These are phyloP conservation scores for Rhopalosiphum nymphaeae DNA, from an alignment of 2,888 invertebrate genomes.

Conservation along the genomic window DNA sequence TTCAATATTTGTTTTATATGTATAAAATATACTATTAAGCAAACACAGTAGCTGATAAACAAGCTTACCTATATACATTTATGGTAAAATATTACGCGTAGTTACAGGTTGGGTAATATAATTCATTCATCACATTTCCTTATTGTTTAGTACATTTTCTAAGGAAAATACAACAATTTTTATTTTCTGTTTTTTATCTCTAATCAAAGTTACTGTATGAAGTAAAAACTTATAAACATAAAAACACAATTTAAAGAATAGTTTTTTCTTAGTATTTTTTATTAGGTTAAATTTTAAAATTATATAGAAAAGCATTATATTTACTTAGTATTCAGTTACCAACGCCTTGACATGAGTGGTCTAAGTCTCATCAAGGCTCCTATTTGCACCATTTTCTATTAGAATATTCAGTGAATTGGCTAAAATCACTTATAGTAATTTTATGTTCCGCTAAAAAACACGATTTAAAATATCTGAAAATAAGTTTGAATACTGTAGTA, in stretches of 20 bases:
- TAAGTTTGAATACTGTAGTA: not conserved
- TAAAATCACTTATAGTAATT: not conserved
- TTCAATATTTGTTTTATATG: not conserved
- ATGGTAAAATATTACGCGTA: not conserved
- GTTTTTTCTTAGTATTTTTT: not conserved
- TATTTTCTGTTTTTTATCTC: not conserved
- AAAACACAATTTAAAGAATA: not conserved
- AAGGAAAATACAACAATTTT: not conserved
- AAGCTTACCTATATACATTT: not conserved
- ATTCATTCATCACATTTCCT: not conserved
- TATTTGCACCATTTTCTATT: not conserved
- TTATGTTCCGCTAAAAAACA: not conserved
- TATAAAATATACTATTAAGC: not conserved
- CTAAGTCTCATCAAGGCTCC: not conserved
- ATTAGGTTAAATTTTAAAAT: not conserved
- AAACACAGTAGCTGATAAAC: not conserved
- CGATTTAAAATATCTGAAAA: not conserved
- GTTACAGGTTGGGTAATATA: not conserved
- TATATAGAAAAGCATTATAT: not conserved
- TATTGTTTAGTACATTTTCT: not conserved
- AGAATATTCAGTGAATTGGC: not conserved
- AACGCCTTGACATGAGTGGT: too few relatives aligned
- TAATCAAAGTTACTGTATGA: not conserved
- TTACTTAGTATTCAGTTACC: not conserved
- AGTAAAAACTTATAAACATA: not conserved